phyloP scores from a whole-genome alignment of 2,888 invertebrate species.

The Drosophila helvetica region DNA sequence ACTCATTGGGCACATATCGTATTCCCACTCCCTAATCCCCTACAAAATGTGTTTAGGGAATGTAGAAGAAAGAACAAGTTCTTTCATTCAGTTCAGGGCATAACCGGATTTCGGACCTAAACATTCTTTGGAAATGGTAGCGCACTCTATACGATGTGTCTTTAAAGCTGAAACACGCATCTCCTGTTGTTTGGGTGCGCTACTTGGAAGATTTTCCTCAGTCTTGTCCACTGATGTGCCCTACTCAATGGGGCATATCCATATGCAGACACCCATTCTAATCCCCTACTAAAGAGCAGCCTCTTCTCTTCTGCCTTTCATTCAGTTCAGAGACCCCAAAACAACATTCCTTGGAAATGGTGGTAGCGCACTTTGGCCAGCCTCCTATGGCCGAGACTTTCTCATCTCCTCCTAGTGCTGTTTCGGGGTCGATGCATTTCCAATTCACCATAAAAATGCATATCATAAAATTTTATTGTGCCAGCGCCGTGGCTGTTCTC shows the following conservation, averaged over 20 bases:
- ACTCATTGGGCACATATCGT: conserved; percentile 9
- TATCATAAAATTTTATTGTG: conserved; percentile 77
- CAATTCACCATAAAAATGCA: conserved; percentile 73
- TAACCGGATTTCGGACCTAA: conserved; percentile 27
- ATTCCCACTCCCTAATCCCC: neutral
- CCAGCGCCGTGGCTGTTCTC: conserved; percentile 54
- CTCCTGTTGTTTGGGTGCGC: conserved; percentile 6
- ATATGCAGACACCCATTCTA: neutral
- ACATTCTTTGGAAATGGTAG: conserved; percentile 15
- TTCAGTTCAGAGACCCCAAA: neutral
- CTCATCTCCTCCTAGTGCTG: conserved; percentile 28
- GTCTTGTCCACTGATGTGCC: neutral
- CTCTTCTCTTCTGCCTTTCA: neutral
- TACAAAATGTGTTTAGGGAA: conserved; percentile 30
- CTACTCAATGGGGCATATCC: neutral
- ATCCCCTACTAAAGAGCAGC: neutral
- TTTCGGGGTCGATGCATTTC: conserved; percentile 59
- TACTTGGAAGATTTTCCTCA: neutral
- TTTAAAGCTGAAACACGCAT: conserved; percentile 45
- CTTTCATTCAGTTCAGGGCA: conserved; percentile 43
- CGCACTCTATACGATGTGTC: conserved; percentile 30
- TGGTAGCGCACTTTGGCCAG: conserved; percentile 40
- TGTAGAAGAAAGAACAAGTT: conserved; percentile 29
- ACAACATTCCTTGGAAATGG: neutral
- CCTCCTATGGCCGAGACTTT: conserved; percentile 50